A percentile compares a stretch with the other conserved stretches of the same genome.
These are phyloP conservation scores for Ptilodon capucinus DNA, from an alignment of 2,888 invertebrate species.

Conservation along the genomic window DNA sequence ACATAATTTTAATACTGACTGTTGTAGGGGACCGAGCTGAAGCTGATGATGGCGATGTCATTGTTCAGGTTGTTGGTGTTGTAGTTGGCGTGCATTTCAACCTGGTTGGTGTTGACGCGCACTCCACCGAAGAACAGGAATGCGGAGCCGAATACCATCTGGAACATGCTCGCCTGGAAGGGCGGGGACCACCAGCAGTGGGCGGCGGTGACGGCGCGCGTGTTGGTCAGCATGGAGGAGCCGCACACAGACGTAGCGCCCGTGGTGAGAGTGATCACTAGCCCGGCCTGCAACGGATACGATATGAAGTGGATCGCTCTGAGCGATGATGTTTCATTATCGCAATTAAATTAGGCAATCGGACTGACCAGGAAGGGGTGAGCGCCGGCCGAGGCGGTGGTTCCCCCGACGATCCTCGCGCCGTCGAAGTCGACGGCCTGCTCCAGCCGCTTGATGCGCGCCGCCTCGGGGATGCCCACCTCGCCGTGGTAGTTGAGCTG, in stretches of 20 bases:
- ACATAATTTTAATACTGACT: slow-evolving; percentile 22
- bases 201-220: slow-evolving; percentile 43
- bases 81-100: slow-evolving; percentile 38
- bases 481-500: slow-evolving; percentile 40
- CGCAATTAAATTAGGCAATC: not conserved
- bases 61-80: slow-evolving; percentile 20
- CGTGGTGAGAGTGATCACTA: slow-evolving; percentile 39
- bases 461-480: slow-evolving; percentile 42
- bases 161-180: slow-evolving; percentile 21
- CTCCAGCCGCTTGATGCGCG: slow-evolving; percentile 34
- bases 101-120: slow-evolving; percentile 30
- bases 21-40: slow-evolving; percentile 10
- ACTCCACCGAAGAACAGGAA: slow-evolving; percentile 41
- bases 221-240: slow-evolving; percentile 48
- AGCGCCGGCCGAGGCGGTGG: slow-evolving; percentile 14
- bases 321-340: not conserved
- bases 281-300: slow-evolving; percentile 37
- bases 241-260: slow-evolving; percentile 47
- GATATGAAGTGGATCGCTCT: not conserved
- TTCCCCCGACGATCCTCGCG: slow-evolving; percentile 44
- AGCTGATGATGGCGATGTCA: slow-evolving; percentile 44
- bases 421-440: slow-evolving; percentile 31
- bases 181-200: slow-evolving; percentile 48
- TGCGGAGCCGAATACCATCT: slow-evolving; percentile 42
- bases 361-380: slow-evolving; percentile 28